These are phyloP conservation scores for Amazona guildingii DNA, from an alignment of 2,113 vertebrate genomes.

Conservation along the genomic window DNA sequence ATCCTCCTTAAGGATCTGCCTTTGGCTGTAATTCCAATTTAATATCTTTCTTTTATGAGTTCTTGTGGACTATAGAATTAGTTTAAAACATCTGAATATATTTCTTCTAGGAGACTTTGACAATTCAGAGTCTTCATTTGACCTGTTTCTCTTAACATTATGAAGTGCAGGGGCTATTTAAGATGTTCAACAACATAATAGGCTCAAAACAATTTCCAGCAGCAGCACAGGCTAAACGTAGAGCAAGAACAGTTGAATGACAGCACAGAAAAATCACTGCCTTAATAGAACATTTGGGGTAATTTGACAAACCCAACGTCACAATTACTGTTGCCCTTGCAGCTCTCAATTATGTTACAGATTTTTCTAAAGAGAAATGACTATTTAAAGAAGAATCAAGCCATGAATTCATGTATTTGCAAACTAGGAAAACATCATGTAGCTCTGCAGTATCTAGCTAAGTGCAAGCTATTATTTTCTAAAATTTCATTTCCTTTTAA, in stretches of 20 bases:
- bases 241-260: not conserved
- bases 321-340: not conserved
- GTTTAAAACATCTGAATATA: not conserved
- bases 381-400: constrained; percentile 15
- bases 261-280: not conserved
- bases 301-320: not conserved
- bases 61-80: not conserved
- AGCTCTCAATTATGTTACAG: not conserved
- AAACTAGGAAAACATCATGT: not conserved
- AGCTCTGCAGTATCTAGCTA: not conserved
- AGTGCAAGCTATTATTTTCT: not conserved
- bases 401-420: not conserved
- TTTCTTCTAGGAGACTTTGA: not conserved
- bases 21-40: constrained; percentile 12
- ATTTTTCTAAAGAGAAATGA: not conserved
- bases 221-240: not conserved
- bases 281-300: not conserved
- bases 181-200: not conserved
- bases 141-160: not conserved
- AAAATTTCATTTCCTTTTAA: not conserved
- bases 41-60: not conserved
- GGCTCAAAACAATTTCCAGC: not conserved
- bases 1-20: constrained; percentile 24
- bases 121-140: not conserved
- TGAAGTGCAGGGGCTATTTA: not conserved